phyloP scores from a whole-genome alignment of 2,888 invertebrate species.

The Brachyptera putata region DNA sequence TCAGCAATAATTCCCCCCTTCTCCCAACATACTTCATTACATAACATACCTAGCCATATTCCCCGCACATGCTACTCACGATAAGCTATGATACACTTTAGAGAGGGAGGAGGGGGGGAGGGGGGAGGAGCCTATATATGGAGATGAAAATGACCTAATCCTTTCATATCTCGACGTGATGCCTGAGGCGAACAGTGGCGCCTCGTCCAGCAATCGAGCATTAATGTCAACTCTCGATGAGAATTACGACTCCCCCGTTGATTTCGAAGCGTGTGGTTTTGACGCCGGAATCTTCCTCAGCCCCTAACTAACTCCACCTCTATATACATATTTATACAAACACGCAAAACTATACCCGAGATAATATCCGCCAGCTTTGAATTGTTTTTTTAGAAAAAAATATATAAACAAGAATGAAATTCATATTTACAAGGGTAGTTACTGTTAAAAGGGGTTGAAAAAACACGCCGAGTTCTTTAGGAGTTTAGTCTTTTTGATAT shows the following conservation, averaged over 20 bases:
- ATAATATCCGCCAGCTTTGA: background rate
- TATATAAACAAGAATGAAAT: slow-evolving; percentile 4
- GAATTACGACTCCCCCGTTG: slow-evolving; percentile 33
- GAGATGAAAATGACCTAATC: slow-evolving; percentile 34
- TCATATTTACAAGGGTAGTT: background rate
- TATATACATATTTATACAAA: too few species aligned
- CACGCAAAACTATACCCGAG: background rate
- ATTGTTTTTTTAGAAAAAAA: background rate
- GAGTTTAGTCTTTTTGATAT: slow-evolving; percentile 5
- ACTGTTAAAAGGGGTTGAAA: too few species aligned
- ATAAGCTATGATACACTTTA: slow-evolving; percentile 17
- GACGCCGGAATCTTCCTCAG: slow-evolving; percentile 15
- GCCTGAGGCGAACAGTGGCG: slow-evolving; percentile 32
- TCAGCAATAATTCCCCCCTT: slow-evolving; percentile 26
- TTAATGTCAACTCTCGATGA: slow-evolving; percentile 29
- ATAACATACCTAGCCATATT: slow-evolving; percentile 1
- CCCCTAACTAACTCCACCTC: too few species aligned
- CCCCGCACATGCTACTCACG: too few species aligned
- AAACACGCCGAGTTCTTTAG: too few species aligned
- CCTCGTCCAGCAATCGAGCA: slow-evolving; percentile 32
- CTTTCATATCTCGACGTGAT: slow-evolving; percentile 31
- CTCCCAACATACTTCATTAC: slow-evolving; percentile 4
- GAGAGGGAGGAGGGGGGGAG: background rate
- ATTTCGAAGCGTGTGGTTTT: slow-evolving; percentile 23
- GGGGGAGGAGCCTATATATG: slow-evolving; percentile 4